These are phyloP conservation scores for Phasia obesa DNA, from an alignment of 2,888 invertebrate genomes.

Conservation along the genomic window DNA sequence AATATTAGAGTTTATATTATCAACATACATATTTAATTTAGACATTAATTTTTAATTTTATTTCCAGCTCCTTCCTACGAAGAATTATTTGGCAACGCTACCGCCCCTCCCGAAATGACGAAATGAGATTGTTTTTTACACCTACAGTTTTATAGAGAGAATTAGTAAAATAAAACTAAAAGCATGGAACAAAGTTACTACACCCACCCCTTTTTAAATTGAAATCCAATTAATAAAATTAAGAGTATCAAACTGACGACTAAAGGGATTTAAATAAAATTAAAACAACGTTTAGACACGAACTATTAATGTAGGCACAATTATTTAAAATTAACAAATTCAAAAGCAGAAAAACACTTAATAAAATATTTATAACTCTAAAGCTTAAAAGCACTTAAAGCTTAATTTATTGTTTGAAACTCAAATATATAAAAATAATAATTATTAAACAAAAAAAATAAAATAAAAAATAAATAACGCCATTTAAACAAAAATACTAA, in stretches of 20 bases:
- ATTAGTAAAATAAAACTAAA: slow-evolving; percentile 13
- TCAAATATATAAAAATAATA: slow-evolving; percentile 16
- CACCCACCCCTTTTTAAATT: slow-evolving; percentile 67
- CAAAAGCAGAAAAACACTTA: background rate
- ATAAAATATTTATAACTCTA: slow-evolving; percentile 17
- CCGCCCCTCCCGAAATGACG: slow-evolving; percentile 76
- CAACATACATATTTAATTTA: no score
- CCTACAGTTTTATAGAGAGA: slow-evolving; percentile 27
- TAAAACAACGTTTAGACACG: slow-evolving; percentile 24
- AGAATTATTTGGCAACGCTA: slow-evolving; percentile 80
- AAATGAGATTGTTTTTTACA: slow-evolving; percentile 72
- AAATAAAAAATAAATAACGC: slow-evolving; percentile 24
- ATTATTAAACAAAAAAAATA: slow-evolving; percentile 39
- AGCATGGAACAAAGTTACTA: slow-evolving; percentile 71
- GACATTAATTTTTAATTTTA: background rate
- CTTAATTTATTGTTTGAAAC: slow-evolving; percentile 30
- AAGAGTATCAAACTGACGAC: slow-evolving; percentile 14
- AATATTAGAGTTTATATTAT: no score
- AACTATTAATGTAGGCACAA: slow-evolving; percentile 38
- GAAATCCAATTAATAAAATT: slow-evolving; percentile 4
- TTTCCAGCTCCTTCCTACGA: slow-evolving; percentile 81
- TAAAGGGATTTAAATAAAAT: slow-evolving; percentile 55
- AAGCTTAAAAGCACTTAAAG: slow-evolving; percentile 52
- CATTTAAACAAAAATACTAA: slow-evolving; percentile 17
- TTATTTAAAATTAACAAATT: slow-evolving; percentile 19